Base-by-base conservation (phyloP, 1,140 invertebrate species). In the Harpegnathos saltator region DNA sequence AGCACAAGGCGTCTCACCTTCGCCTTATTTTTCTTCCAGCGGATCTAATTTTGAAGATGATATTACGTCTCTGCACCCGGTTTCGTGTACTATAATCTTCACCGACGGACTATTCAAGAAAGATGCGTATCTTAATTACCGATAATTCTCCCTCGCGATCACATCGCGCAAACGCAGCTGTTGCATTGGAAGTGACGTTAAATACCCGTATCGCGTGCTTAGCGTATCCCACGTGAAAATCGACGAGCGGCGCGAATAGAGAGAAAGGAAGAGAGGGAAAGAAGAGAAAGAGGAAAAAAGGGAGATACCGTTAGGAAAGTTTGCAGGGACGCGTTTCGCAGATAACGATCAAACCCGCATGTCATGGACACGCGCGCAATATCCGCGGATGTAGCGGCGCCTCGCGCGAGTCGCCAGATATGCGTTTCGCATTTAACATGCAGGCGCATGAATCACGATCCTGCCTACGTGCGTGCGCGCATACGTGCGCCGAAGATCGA, bases 331-430 rank as follows among this genome's bases (percentile, higher is more conserved):
- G 24, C 66, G 52, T 54, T 72, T 73, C n/a, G 77, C 3, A 19
- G 56, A 81, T 81, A 72, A 81, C 19, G 22, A 82, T 82, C 78
- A 48, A 65, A 81, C 78, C 78, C 78, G 78, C 68, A 82, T 82
- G 73, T 24, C 59, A 12, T 54, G 48, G n/a, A 44, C 68, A 54
- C 54, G 58, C 33, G 38, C 33, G 19, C 52, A 44, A 61, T 50
- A 59, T 73, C 38, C 58, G 26, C n/a, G 48, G 71, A 61, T 50
- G 54, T 22, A 58, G 5, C 75, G 62, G 17, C 56, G 19, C 26
- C 33, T 22, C 58, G 75, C 58, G 75, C 17, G 48, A 68, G 19
- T 26, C 65, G 75, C 33, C 29, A 22, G 22, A 72, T 52, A 65
- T 33, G 62, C 22, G 44, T 44, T 59, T 58, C 26, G 52, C 78